phyloP scores from a whole-genome alignment of 2,888 invertebrate genomes.

The Euzetes globulus region DNA sequence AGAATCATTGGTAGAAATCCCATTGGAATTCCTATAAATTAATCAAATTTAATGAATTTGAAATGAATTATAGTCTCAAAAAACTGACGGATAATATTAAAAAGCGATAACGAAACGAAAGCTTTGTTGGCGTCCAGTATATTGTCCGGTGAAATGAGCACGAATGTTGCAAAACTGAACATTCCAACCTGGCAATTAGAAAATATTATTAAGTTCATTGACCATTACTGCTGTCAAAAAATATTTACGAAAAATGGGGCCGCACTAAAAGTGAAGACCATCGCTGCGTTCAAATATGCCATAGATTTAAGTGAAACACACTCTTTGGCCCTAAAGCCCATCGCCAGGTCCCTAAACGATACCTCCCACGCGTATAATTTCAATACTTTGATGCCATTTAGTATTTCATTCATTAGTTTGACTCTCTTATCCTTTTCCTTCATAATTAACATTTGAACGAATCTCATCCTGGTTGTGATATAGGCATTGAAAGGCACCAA shows the following conservation, averaged over 20 bases:
- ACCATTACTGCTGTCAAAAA: constrained; percentile 47
- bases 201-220: not conserved
- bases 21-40: constrained; percentile 42
- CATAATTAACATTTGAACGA: constrained; percentile 53
- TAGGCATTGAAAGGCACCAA: constrained; percentile 48
- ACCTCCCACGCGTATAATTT: constrained; percentile 70
- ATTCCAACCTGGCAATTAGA: constrained; percentile 50
- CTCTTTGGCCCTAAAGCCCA: constrained; percentile 78
- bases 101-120: constrained; percentile 39
- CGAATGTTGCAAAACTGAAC: constrained; percentile 29
- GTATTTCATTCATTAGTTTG: constrained; percentile 84
- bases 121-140: constrained; percentile 37
- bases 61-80: constrained; percentile 23
- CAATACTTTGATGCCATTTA: constrained; percentile 71
- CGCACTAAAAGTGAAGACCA: constrained; percentile 87
- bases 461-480: constrained; percentile 40
- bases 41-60: not conserved
- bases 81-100: constrained; percentile 39
- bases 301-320: constrained; percentile 75
- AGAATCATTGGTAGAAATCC: constrained; percentile 37
- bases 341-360: constrained; percentile 79
- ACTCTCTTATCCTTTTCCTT: constrained; percentile 86
- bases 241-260: constrained; percentile 83
- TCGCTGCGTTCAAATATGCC: constrained; percentile 79
- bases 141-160: constrained; percentile 23